Evolutionary conservation across 2,888 invertebrate species (phyloP).

Genomic region (Latrodectus elegans): DNA sequence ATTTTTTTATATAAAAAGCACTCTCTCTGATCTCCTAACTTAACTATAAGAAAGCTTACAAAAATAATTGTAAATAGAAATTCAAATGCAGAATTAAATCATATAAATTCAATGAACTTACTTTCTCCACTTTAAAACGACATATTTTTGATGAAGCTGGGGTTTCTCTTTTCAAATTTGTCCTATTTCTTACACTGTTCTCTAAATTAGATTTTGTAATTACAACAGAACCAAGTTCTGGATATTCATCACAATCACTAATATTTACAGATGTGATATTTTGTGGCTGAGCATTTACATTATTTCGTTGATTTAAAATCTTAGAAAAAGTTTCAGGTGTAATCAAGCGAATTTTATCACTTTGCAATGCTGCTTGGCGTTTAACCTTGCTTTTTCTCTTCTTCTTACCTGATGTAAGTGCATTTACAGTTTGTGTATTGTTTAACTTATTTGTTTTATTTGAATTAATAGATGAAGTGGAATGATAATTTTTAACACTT

Average conservation of each 20-base stretch:
- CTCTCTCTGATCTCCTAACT: not conserved
- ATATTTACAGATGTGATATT: slow-evolving; percentile 19
- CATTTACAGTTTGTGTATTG: too few relatives aligned
- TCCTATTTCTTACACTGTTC: not conserved
- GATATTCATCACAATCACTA: slow-evolving; percentile 54
- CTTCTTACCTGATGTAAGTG: slow-evolving; percentile 1
- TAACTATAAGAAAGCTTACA: not conserved
- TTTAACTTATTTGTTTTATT: too few relatives aligned
- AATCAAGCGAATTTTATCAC: slow-evolving; percentile 42
- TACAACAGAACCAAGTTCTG: slow-evolving; percentile 35
- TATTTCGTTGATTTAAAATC: slow-evolving; percentile 33
- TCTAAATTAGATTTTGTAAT: slow-evolving; percentile 16
- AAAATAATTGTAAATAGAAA: not conserved
- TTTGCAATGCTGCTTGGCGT: slow-evolving; percentile 25
- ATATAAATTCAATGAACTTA: slow-evolving; percentile 11
- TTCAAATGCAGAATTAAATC: not conserved
- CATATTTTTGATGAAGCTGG: not conserved
- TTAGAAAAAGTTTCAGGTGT: slow-evolving; percentile 50
- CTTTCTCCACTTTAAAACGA: slow-evolving; percentile 9
- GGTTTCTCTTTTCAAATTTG: not conserved
- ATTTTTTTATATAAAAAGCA: not conserved
- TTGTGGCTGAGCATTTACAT: not conserved
- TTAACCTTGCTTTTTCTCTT: slow-evolving; percentile 55
- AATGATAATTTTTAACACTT: too few relatives aligned
- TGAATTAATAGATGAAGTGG: too few relatives aligned